Percentiles rank a stretch among this genome's conserved stretches.
Evolutionary conservation across 2,888 invertebrate genomes (phyloP).

Genomic region (Nycteola revayana): DNA sequence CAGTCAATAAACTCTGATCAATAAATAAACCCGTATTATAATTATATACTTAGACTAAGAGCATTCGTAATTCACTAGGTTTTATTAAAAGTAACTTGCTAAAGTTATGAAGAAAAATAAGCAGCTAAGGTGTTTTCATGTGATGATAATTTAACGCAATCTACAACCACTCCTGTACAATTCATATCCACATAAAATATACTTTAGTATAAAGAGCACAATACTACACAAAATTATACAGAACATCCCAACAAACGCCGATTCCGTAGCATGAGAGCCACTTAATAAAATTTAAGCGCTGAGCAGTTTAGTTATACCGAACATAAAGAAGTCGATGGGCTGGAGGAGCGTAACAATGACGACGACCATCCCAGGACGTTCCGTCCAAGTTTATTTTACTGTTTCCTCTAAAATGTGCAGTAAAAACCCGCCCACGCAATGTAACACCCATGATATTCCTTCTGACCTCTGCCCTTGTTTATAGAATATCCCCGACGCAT

Average conservation of each 20-base stretch:
- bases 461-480: constrained; percentile 70
- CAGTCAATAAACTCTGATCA: no score
- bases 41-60: no score
- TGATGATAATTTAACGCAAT: no score
- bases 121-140: no score
- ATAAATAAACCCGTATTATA: no score
- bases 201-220: no score
- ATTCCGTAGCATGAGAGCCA: constrained; percentile 37
- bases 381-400: constrained; percentile 68
- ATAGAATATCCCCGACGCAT: constrained; percentile 45
- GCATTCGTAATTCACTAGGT: no score
- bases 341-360: constrained; percentile 62
- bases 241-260: constrained; percentile 28
- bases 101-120: no score
- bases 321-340: constrained; percentile 58
- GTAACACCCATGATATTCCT: constrained; percentile 64
- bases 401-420: constrained; percentile 67
- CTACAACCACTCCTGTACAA: no score
- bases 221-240: neutral
- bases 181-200: no score
- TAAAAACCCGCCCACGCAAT: constrained; percentile 75
- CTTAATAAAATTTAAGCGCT: constrained; percentile 56
- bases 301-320: constrained; percentile 57
- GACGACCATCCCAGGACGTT: constrained; percentile 59
- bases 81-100: no score